Base-by-base conservation (phyloP, 30 jellyfish, hydroid and myxozoan species). In the Cassiopea andromeda region DNA sequence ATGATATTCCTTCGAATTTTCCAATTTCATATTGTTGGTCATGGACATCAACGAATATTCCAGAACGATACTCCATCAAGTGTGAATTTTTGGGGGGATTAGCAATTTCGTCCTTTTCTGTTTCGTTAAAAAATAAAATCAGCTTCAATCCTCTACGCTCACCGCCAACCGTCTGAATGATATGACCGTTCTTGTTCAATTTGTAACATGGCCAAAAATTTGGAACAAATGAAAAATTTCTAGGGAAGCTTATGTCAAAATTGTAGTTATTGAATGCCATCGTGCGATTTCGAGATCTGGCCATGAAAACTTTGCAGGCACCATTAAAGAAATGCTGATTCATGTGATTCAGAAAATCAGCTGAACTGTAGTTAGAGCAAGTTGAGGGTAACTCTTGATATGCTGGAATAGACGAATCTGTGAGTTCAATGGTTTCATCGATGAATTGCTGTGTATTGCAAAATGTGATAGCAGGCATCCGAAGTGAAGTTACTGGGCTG, bases 11-110 rank as follows among this genome's bases (percentile, higher is more conserved):
- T n/a, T 75, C 69, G n/a, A 75, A 44, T 75, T 45, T 43, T 17
- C 46, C 46, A 46, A 75, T 75, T 38, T 75, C 15, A 17, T 75
- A 47, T 9, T 47, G 46, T 46, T 75, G 83, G 13, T 75, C 83
- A n/a, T 75, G 83, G 38, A 75, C 46, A 50, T 75, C 83, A 14
- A 75, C 83, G 66, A 38, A 75, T n/a, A 75, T n/a, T 75, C 83
- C 83, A 4, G 27, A 58, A 50, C 67, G 71, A 47, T 10, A 50
- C 2, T 75, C 67, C 1, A 7, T 12, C 15, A 75, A 5, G 8
- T 13, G 69, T 3, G 38, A 4, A 75, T 64, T 64, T 13, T 5
- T 16, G 5, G 15, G 8, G 15, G 5, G 8, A 2, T 5, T 2
- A 4, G 6, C 67, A n/a, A 38, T 12, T 3, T 9, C 61, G 15